Conservation (phyloP, 2,113 vertebrate species). For the Climacteris rufus region DNA sequence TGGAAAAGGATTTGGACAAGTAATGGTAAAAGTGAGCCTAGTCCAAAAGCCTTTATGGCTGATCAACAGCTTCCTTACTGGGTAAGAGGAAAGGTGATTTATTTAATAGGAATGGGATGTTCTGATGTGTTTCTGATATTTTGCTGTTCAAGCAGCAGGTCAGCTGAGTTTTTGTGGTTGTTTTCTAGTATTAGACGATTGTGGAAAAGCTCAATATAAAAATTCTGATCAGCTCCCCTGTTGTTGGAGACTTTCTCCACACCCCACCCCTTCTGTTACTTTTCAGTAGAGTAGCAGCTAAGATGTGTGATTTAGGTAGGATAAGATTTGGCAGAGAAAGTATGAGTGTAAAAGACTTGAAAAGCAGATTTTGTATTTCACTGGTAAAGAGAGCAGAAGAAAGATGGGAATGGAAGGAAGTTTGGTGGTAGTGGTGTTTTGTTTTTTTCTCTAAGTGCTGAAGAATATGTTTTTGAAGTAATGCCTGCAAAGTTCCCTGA, state of each 20-base stretch:
- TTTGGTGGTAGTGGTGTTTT: background rate
- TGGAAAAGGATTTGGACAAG: conserved; percentile 98
- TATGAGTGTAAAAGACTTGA: background rate
- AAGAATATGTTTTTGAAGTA: background rate
- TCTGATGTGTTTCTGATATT: background rate
- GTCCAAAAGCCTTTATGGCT: conserved; percentile 97
- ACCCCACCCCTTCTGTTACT: background rate
- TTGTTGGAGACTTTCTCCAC: background rate
- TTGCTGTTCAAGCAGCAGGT: background rate
- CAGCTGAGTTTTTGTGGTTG: background rate
- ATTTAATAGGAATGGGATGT: background rate
- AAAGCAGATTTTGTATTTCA: background rate
- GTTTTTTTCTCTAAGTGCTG: background rate
- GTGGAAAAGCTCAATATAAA: background rate
- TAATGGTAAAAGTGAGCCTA: conserved; percentile 97
- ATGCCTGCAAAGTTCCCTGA: background rate
- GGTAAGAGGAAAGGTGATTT: conserved; percentile 72
- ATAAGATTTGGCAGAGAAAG: background rate
- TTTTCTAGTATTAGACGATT: background rate
- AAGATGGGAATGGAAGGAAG: background rate
- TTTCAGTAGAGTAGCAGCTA: background rate
- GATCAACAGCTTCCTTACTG: conserved; percentile 97
- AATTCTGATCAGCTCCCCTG: background rate
- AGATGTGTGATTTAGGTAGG: background rate
- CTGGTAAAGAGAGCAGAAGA: background rate